Conservation (phyloP, 2,888 invertebrate genomes). For the Rhorus exstirpatorius region DNA sequence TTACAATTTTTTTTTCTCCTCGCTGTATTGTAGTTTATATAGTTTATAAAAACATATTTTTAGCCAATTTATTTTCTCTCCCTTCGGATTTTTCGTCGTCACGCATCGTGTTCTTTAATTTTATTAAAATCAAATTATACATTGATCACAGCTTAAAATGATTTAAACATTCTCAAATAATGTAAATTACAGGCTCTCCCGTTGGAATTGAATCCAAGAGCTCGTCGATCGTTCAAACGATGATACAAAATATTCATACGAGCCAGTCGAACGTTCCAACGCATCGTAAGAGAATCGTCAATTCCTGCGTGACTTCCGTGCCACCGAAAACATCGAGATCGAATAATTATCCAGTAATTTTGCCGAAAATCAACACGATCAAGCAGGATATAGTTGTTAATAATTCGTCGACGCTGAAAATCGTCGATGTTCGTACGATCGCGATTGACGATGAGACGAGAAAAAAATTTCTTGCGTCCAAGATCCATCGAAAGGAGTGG, state of each 20-base stretch:
- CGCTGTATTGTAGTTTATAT: too few species aligned
- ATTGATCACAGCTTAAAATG: too few species aligned
- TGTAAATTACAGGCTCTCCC: constrained; percentile 8
- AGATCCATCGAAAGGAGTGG: constrained; percentile 65
- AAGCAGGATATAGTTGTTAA: constrained; percentile 72
- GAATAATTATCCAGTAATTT: constrained; percentile 78
- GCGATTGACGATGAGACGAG: constrained; percentile 72
- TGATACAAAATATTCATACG: constrained; percentile 24
- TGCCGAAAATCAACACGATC: constrained; percentile 77
- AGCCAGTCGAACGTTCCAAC: not conserved
- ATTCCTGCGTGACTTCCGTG: constrained; percentile 67
- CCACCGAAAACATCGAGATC: constrained; percentile 70
- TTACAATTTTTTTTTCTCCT: too few species aligned
- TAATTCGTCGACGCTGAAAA: constrained; percentile 76
- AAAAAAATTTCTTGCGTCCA: constrained; percentile 76
- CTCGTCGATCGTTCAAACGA: constrained; percentile 13
- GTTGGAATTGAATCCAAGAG: constrained; percentile 28
- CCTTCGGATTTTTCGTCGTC: too few species aligned
- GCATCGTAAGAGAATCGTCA: constrained; percentile 5
- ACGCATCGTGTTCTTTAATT: too few species aligned
- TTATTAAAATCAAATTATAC: too few species aligned
- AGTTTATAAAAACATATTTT: too few species aligned
- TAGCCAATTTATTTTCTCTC: too few species aligned
- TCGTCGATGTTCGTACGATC: constrained; percentile 73
- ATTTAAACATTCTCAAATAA: not conserved